A percentile compares a stretch with the other conserved stretches of the same genome.
These are phyloP conservation scores for Bathynomus jamesi DNA, from an alignment of 1,140 invertebrate genomes.

Conservation along the genomic window DNA sequence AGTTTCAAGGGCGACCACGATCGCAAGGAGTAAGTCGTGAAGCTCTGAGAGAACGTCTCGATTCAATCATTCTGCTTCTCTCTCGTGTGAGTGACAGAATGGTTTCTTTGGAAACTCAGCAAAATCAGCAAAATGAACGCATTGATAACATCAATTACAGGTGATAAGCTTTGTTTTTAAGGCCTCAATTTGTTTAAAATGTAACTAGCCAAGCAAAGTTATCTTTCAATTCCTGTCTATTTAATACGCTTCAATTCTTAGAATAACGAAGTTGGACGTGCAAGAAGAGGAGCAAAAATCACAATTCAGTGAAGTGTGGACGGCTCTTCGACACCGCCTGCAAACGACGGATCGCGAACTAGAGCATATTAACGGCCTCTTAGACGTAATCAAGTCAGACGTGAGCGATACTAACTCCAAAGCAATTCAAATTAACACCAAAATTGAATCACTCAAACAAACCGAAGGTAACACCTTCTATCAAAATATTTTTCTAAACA, in stretches of 20 bases:
- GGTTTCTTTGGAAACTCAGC: slow-evolving; percentile 42
- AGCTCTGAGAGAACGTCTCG: slow-evolving; percentile 12
- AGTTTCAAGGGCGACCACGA: no score
- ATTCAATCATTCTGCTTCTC: slow-evolving; percentile 32
- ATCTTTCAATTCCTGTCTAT: neutral
- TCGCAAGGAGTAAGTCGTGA: neutral
- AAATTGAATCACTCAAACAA: slow-evolving; percentile 55
- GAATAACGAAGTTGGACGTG: slow-evolving; percentile 42
- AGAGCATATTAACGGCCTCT: slow-evolving; percentile 38
- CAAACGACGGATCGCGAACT: slow-evolving; percentile 39
- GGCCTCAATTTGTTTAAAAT: neutral
- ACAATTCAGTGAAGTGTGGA: slow-evolving; percentile 33
- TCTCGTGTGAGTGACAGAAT: slow-evolving; percentile 44
- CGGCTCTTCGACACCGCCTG: slow-evolving; percentile 37
- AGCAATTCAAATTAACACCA: slow-evolving; percentile 12
- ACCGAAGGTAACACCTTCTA: no score
- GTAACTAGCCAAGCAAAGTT: no score
- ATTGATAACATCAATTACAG: slow-evolving; percentile 47
- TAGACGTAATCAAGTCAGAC: slow-evolving; percentile 38
- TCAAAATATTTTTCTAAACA: no score
- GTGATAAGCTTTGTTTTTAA: slow-evolving; percentile 38
- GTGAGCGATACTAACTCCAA: neutral
- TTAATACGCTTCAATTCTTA: slow-evolving; percentile 6
- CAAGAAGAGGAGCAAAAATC: slow-evolving; percentile 40
- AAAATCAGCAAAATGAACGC: slow-evolving; percentile 44